Base-by-base conservation (phyloP, 2,888 invertebrate genomes). In the Hirtodrosophila confusa region DNA sequence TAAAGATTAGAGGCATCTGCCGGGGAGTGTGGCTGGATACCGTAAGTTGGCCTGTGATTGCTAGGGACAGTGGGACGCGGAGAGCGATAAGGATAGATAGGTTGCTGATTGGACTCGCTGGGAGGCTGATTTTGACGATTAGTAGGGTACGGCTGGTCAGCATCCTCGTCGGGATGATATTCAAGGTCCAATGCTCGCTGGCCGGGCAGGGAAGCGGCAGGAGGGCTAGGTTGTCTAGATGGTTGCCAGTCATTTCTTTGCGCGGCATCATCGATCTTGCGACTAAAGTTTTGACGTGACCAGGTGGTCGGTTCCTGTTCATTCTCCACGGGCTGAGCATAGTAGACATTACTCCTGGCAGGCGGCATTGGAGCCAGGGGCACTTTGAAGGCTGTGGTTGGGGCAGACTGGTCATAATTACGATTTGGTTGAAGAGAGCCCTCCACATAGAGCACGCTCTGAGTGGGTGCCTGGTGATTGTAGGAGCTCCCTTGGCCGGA, bases 391-490 rank as follows among this genome's bases (percentile, higher is more conserved):
- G 72, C 58, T 50, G 60, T 63, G 60, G 67, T 60, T 41, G 67
- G 49, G 45, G 41, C 48, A 31, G 76, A 58, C 12, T 50, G 66
- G 39, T 66, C 69, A 89, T 90, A 90, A 74, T 90, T 90, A 88
- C 89, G 87, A 68, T 89, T 87, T n/a, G 90, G 90, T 67, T 75
- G 80, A 29, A 89, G 63, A 1, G 90, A 86, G 29, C 90, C 90
- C 61, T 89, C 88, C 35, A 78, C 88, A 41, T 82, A 85, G 5
- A 90, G 67, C 3, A 86, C 76, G 7, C 53, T 88, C 29, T 88
- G 88, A 1, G 79, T 54, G 29, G 90, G 90, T 3, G 49, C 44
- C n/a, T 54, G 75, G 0, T 65, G 75, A 0, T 62, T 69, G 7
- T 75, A 76, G 9, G 85, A 78, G 9, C 62, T 75, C 24, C 83